Base-by-base conservation (phyloP, 92 coral and sea anemone genomes). In the Virgularia gustaviana region DNA sequence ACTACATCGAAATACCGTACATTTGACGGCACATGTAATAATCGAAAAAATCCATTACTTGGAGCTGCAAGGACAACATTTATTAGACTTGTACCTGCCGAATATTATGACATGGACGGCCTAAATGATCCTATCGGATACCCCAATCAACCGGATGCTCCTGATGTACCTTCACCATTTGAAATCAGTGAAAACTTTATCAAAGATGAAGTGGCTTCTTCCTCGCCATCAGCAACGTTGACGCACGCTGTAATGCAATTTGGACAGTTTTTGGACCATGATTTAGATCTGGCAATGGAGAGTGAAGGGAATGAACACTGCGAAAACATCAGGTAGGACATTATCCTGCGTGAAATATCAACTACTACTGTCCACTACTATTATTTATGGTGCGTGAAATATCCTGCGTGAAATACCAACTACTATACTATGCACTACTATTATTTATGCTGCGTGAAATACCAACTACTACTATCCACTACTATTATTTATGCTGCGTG, bases 11-110 rank as follows among this genome's bases (percentile, higher is more conserved):
- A 6, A 3, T 72, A 31, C 16, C 67, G 78, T 1, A 38, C 78
- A 0, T 36, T 72, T 53, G 67, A 51, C 28, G 77, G 83, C 5
- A 55, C 36, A 18, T 78, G 83, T 39, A 78, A 71, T 27, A 70
- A 78, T 33, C 33, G 42, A 1, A 23, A 43, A 2, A 16, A 25
- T 2, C 83, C 83, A 16, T 19, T 12, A 2, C 41, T 12, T 42
- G 83, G 83, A 28, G 83, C 62, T 1, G 63, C 77, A 9, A 57
- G 41, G 12, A 68, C 28, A 18, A 57, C 77, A 8, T 78, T 67
- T 38, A 58, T 68, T 15, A 49, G 75, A 34, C 44, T 68, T 6
- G 6, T 49, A 49, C 61, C 60, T 4, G 75, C 75, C 41, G 37
- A 0, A 49, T 68, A 68, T 49, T 68, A 23, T 31, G 75, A 68